phyloP scores from a whole-genome alignment of 2,797 vertebrate species.

The Alauda arvensis region DNA sequence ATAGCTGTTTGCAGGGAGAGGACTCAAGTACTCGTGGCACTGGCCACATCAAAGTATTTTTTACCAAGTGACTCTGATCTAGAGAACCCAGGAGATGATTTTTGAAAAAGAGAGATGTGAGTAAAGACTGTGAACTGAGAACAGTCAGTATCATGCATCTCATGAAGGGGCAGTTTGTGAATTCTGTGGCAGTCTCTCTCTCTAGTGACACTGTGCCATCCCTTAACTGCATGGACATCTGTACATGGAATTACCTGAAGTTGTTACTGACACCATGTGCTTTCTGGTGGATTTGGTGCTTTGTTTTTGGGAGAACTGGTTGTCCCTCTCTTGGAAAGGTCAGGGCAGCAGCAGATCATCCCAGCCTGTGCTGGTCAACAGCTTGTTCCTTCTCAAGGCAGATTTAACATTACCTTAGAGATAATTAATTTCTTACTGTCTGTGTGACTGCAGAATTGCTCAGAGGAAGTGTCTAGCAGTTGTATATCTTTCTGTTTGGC shows the following conservation, averaged over 20 bases:
- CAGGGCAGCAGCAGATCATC: slow-evolving; percentile 40
- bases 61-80: neutral
- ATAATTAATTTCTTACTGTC: slow-evolving; percentile 69
- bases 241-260: neutral
- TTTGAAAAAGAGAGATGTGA: neutral
- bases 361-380: slow-evolving; percentile 9
- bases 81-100: neutral
- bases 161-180: neutral
- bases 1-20: neutral
- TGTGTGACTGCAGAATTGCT: slow-evolving; percentile 65
- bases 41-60: neutral
- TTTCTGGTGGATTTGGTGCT: slow-evolving; percentile 43
- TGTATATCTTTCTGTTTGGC: slow-evolving; percentile 65
- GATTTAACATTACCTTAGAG: slow-evolving; percentile 59
- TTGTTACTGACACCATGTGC: neutral
- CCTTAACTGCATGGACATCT: neutral
- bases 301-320: slow-evolving; percentile 11
- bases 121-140: neutral
- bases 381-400: slow-evolving; percentile 59
- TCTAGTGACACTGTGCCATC: neutral
- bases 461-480: slow-evolving; percentile 60
- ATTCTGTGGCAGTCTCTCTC: neutral
- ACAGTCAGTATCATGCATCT: neutral
- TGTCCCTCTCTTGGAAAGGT: slow-evolving; percentile 8
- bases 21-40: neutral